A percentile compares a stretch with the other conserved stretches of the same genome.
These are phyloP conservation scores for Nomada hirtipes DNA, from an alignment of 2,888 invertebrate species.

Conservation along the genomic window DNA sequence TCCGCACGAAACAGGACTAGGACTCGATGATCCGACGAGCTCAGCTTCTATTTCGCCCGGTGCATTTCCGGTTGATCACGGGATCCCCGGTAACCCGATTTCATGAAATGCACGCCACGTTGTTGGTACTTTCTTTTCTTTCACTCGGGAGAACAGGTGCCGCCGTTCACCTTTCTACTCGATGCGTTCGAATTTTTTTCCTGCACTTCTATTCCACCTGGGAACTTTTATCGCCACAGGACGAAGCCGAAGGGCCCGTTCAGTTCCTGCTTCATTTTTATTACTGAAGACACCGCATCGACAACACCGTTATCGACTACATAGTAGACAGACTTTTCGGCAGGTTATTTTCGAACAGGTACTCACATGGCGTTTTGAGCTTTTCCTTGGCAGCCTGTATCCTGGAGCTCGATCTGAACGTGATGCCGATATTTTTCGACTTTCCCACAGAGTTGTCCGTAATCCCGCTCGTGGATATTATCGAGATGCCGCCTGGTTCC, in stretches of 20 bases:
- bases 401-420: slow-evolving; percentile 64
- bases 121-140: slow-evolving; percentile 63
- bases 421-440: slow-evolving; percentile 69
- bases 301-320: too few species aligned
- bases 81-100: slow-evolving; percentile 47
- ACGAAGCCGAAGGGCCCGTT: too few species aligned
- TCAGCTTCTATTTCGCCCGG: neutral
- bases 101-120: slow-evolving; percentile 46
- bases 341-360: neutral
- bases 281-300: too few species aligned
- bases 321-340: too few species aligned
- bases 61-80: neutral
- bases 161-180: slow-evolving; percentile 38
- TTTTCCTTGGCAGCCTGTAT: slow-evolving; percentile 74
- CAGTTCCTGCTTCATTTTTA: too few species aligned
- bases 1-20: too few species aligned
- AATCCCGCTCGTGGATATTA: slow-evolving; percentile 72
- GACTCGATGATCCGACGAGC: too few species aligned
- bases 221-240: too few species aligned
- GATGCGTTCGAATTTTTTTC: slow-evolving; percentile 7
- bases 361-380: slow-evolving; percentile 76
- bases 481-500: slow-evolving; percentile 77
- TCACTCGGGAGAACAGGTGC: slow-evolving; percentile 12
- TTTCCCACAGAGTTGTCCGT: slow-evolving; percentile 71
- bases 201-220: neutral